These are phyloP conservation scores for Pseudococcus longispinus DNA, from an alignment of 2,888 invertebrate species.

Conservation along the genomic window DNA sequence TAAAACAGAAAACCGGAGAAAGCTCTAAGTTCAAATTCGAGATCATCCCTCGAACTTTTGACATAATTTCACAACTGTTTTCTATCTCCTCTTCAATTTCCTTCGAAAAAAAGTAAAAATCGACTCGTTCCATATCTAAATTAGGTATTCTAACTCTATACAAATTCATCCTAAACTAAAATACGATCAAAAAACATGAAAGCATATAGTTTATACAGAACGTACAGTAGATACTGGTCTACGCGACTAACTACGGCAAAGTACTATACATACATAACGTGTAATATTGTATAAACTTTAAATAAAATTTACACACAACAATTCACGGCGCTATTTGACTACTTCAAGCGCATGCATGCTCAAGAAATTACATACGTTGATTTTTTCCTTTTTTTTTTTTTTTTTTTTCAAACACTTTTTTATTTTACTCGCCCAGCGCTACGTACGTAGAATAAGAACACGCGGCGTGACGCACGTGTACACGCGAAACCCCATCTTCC, in stretches of 20 bases:
- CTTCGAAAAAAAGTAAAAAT: neutral
- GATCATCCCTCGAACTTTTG: no score
- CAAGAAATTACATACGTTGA: conserved; percentile 33
- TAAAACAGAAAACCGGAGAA: no score
- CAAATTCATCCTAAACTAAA: neutral
- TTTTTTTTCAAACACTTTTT: neutral
- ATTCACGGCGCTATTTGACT: conserved; percentile 51
- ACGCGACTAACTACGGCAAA: conserved; percentile 49
- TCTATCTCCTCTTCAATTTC: neutral
- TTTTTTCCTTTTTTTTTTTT: neutral
- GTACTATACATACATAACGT: conserved; percentile 39
- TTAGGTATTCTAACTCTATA: neutral
- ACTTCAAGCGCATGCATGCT: conserved; percentile 54
- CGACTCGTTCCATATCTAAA: neutral
- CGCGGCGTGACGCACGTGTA: no score
- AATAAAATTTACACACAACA: conserved; percentile 38
- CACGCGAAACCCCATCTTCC: neutral
- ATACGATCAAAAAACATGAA: neutral
- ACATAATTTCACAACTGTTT: neutral
- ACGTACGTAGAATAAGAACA: neutral
- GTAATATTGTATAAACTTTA: conserved; percentile 24
- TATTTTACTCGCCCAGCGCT: neutral
- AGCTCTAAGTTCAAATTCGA: no score
- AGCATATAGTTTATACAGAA: neutral
- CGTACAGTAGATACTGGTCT: conserved; percentile 3